Conservation (phyloP, 2,888 invertebrate species). For the Aromia moschata region DNA sequence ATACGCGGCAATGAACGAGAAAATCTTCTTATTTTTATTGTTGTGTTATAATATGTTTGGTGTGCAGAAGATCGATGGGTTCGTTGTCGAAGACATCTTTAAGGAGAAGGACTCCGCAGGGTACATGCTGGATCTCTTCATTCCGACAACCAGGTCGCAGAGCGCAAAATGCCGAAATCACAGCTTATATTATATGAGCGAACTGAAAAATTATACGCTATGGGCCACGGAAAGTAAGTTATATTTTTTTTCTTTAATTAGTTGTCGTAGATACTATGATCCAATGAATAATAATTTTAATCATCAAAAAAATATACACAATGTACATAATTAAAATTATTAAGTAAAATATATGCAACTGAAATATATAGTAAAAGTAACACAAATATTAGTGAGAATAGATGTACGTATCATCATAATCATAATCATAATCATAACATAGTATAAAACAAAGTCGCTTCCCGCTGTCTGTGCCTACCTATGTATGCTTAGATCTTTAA, state of each 20-base stretch:
- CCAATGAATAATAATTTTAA: too few species aligned
- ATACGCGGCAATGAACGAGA: conserved; percentile 1
- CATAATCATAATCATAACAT: too few species aligned
- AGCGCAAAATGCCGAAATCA: conserved; percentile 41
- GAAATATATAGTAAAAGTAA: too few species aligned
- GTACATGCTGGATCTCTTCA: conserved; percentile 27
- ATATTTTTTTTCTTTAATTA: neutral
- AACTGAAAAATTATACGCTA: conserved; percentile 41
- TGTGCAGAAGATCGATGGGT: neutral
- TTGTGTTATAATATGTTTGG: conserved; percentile 5
- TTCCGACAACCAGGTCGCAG: conserved; percentile 37
- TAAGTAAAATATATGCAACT: too few species aligned
- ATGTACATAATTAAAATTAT: too few species aligned
- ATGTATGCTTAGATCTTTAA: too few species aligned
- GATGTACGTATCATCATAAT: too few species aligned
- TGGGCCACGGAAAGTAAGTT: conserved; percentile 50
- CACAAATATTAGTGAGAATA: too few species aligned
- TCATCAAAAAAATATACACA: too few species aligned
- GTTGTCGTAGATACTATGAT: too few species aligned
- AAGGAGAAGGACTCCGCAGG: conserved; percentile 8
- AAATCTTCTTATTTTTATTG: neutral
- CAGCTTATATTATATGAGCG: conserved; percentile 41
- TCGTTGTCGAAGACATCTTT: conserved; percentile 24
- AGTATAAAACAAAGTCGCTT: too few species aligned
- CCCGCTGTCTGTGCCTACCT: too few species aligned